A percentile compares a stretch with the other conserved stretches of the same genome.
These are phyloP conservation scores for Paraplagusia blochii DNA, from an alignment of 2,113 vertebrate species.

Conservation along the genomic window DNA sequence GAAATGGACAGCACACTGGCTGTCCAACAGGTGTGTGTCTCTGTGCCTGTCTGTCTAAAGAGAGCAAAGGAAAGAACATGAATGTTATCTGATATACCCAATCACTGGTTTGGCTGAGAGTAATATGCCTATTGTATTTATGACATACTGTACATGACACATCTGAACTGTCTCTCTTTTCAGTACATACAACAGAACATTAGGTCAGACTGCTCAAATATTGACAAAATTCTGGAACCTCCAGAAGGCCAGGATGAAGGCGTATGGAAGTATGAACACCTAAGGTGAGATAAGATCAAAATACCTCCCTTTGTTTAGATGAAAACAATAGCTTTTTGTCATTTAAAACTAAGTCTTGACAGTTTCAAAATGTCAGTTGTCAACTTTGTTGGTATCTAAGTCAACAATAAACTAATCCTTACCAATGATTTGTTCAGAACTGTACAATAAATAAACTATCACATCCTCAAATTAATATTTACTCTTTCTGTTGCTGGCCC, in stretches of 20 bases:
- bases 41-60: background rate
- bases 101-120: too few species aligned
- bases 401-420: too few species aligned
- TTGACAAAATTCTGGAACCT: conserved; percentile 97
- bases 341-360: too few species aligned
- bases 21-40: conserved; percentile 88
- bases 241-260: conserved; percentile 98
- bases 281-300: conserved; percentile 77
- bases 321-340: too few species aligned
- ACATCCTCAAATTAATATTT: too few species aligned
- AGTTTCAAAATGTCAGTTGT: too few species aligned
- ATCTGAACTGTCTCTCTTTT: conserved; percentile 9
- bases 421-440: too few species aligned
- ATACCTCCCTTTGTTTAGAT: too few species aligned
- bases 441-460: too few species aligned
- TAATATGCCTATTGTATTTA: too few species aligned
- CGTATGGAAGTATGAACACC: conserved; percentile 99
- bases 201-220: conserved; percentile 94
- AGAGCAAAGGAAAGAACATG: background rate
- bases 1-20: conserved; percentile 99
- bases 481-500: too few species aligned
- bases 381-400: too few species aligned
- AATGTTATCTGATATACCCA: background rate
- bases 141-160: background rate
- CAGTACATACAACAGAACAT: conserved; percentile 99